Base-by-base conservation (phyloP, 2,113 vertebrate genomes). In the Mus spicilegus region DNA sequence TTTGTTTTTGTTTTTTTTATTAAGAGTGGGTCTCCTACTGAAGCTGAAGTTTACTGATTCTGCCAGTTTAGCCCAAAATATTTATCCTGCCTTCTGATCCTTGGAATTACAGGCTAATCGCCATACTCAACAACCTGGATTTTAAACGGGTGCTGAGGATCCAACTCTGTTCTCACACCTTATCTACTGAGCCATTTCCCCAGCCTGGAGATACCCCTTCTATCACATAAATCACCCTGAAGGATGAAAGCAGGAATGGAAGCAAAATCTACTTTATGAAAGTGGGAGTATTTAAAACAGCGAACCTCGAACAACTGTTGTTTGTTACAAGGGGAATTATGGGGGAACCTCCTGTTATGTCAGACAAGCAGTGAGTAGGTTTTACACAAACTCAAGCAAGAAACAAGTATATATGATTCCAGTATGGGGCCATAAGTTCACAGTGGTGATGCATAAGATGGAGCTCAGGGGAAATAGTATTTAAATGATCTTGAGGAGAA, bases 391-490 rank as follows among this genome's bases (percentile, higher is more conserved):
- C 9, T 7, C 20, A 0, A 26, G 16, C 51, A 49, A 84, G 61
- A 77, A 51, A 46, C 1, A 17, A 4, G 17, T 22, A 33, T 0
- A 10, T 2, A 26, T 8, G 1, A 63, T 39, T 30, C 42, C 3
- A 49, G n/a, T 36, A 82, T 3, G 17, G 69, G 3, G 61, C 58
- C 39, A 33, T 4, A 22, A 36, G 67, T 46, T 75, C 36, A 11
- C 13, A 17, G 51, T 14, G 20, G 49, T 49, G 22, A 75, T 19
- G 7, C 0, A 22, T 13, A 73, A 63, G 56, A 72, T 63, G 8
- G 70, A 72, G 24, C 5, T 16, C 16, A 33, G 70, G 13, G 39
- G 24, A 56, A 96, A 42, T 24, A 73, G 28, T 19, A 13, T 30
- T 70, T 42, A 30, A 77, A n/a, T 73, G 22, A 87, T 56, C 61